Conservation (phyloP, 2,797 vertebrate genomes). For the Cirrhinus mrigala region DNA sequence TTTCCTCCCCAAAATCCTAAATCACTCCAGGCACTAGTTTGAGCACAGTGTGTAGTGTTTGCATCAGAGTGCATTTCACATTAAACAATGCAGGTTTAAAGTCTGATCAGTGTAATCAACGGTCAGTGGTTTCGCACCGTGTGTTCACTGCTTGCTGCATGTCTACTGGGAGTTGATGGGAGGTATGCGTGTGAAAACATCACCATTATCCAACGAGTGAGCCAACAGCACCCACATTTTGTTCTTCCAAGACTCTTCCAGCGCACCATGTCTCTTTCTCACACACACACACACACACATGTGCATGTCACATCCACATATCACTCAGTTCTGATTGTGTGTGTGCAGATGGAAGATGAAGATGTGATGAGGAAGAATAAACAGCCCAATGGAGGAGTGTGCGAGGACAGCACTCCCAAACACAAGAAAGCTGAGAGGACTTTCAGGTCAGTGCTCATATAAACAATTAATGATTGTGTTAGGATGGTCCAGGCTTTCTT, state of each 20-base stretch:
- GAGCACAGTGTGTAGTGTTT: constrained; percentile 47
- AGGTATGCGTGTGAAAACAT: constrained; percentile 10
- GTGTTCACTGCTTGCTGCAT: constrained; percentile 54
- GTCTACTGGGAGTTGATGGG: constrained; percentile 8
- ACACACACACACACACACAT: neutral
- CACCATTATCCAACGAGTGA: constrained; percentile 3
- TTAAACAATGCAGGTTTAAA: neutral
- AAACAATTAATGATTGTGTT: constrained; percentile 45
- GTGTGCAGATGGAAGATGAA: constrained; percentile 83
- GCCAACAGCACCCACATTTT: constrained; percentile 14
- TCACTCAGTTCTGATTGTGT: constrained; percentile 48
- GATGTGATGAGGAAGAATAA: constrained; percentile 83
- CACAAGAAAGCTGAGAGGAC: constrained; percentile 90
- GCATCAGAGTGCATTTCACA: constrained; percentile 24
- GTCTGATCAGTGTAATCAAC: constrained; percentile 8
- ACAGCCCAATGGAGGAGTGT: constrained; percentile 89
- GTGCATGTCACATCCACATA: constrained; percentile 15
- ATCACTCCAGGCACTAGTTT: constrained; percentile 39
- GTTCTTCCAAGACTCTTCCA: constrained; percentile 26
- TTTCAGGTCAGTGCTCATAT: constrained; percentile 81
- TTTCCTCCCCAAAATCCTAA: constrained; percentile 53
- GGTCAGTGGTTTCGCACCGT: constrained; percentile 21
- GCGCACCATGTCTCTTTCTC: neutral
- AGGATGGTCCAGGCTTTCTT: constrained; percentile 32
- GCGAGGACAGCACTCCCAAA: constrained; percentile 82